A percentile compares a stretch with the other conserved stretches of the same genome.
phyloP scores from a whole-genome alignment of 2,888 invertebrate species.

The Thumatha senex region DNA sequence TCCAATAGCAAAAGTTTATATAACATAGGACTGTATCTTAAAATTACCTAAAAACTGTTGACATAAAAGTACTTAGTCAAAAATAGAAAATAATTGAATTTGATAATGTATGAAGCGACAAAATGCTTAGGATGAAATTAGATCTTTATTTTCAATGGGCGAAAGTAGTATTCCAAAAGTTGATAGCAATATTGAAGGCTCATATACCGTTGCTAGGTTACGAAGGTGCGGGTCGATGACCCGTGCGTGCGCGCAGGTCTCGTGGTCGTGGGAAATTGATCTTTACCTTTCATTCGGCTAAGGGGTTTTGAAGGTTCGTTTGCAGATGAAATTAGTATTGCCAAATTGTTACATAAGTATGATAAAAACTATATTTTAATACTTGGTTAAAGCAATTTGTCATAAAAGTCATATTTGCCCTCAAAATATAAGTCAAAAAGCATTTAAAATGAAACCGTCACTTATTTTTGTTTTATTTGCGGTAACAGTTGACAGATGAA shows the following conservation, averaged over 20 bases:
- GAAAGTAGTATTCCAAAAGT: slow-evolving; percentile 16
- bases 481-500: too few species aligned
- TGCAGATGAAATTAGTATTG: not conserved
- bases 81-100: not conserved
- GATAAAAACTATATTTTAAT: not conserved
- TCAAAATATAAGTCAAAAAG: too few species aligned
- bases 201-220: slow-evolving; percentile 63
- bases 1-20: rapidly evolving
- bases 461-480: too few species aligned
- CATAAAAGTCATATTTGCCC: too few species aligned
- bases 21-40: not conserved
- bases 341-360: slow-evolving; percentile 1
- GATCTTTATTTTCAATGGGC: slow-evolving; percentile 2
- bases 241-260: slow-evolving; percentile 54
- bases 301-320: slow-evolving; percentile 46
- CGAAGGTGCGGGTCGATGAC: slow-evolving; percentile 53
- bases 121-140: slow-evolving; percentile 12
- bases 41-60: not conserved
- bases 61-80: not conserved
- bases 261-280: slow-evolving; percentile 30
- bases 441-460: too few species aligned
- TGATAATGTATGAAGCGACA: slow-evolving; percentile 19
- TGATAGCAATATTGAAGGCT: slow-evolving; percentile 52
- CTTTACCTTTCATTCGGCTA: slow-evolving; percentile 48
- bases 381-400: not conserved